Evolutionary conservation across 1,140 invertebrate genomes (phyloP).

Genomic region (Streblospio benedicti): DNA sequence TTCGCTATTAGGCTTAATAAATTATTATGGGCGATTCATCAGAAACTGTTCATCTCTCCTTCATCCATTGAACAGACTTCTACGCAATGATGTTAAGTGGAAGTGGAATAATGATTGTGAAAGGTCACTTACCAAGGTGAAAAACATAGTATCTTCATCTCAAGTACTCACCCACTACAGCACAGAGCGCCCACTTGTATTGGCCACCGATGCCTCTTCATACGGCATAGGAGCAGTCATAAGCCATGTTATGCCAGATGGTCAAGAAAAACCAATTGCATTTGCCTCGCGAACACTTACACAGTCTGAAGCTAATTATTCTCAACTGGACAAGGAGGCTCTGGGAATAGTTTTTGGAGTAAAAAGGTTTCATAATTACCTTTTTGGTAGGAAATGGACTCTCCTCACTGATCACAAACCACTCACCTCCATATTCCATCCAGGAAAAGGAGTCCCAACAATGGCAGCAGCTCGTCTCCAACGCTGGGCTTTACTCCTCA

Average conservation of each 20-base stretch:
- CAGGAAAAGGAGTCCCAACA: conserved; percentile 22
- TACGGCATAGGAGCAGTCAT: conserved; percentile 39
- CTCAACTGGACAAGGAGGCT: conserved; percentile 50
- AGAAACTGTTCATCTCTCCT: too few species aligned
- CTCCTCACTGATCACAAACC: conserved; percentile 50
- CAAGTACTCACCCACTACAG: conserved; percentile 31
- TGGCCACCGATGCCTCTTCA: conserved; percentile 35
- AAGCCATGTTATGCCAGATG: conserved; percentile 30
- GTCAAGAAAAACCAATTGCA: conserved; percentile 32
- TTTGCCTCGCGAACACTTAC: conserved; percentile 46
- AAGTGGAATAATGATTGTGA: too few species aligned
- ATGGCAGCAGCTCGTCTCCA: conserved; percentile 33
- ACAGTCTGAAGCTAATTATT: conserved; percentile 43
- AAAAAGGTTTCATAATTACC: conserved; percentile 43
- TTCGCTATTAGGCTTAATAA: too few species aligned
- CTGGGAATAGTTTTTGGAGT: conserved; percentile 47
- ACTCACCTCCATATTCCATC: conserved; percentile 23
- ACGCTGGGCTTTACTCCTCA: conserved; percentile 37
- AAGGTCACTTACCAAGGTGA: conserved; percentile 14
- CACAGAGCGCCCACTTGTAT: conserved; percentile 22
- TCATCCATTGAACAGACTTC: too few species aligned
- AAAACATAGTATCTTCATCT: conserved; percentile 12
- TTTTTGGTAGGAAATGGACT: conserved; percentile 46
- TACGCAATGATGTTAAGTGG: too few species aligned
- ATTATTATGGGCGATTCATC: too few species aligned